These are phyloP conservation scores for Anorthoa munda DNA, from an alignment of 2,888 invertebrate genomes.

Conservation along the genomic window DNA sequence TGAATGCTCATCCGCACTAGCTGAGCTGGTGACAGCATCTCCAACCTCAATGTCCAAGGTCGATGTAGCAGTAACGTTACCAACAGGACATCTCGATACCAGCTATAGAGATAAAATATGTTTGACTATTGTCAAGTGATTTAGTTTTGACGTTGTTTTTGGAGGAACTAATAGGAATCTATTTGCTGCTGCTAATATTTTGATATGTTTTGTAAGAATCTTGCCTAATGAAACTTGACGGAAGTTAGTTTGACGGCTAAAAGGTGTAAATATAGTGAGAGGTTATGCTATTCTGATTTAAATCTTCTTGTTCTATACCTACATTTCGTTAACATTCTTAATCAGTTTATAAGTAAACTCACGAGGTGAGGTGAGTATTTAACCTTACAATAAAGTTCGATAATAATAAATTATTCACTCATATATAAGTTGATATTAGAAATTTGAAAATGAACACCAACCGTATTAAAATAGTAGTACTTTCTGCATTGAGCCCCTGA, in stretches of 20 bases:
- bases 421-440: not conserved
- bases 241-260: not conserved
- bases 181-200: not conserved
- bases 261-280: not conserved
- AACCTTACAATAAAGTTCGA: not conserved
- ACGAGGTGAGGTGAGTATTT: too few species aligned
- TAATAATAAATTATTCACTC: not conserved
- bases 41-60: constrained; percentile 83
- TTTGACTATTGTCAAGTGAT: constrained; percentile 85
- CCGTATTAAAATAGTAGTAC: not conserved
- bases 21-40: constrained; percentile 82
- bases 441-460: not conserved
- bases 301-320: not conserved
- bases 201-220: not conserved
- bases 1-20: constrained; percentile 84
- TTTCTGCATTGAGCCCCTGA: not conserved
- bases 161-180: constrained; percentile 26
- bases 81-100: constrained; percentile 81
- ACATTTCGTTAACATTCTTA: not conserved
- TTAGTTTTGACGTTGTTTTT: not conserved
- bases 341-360: not conserved
- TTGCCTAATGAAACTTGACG: not conserved
- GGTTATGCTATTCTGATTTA: not conserved
- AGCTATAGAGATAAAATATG: constrained; percentile 88
- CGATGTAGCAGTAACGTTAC: constrained; percentile 86